These are phyloP conservation scores for Corythornis vintsioides DNA, from an alignment of 2,113 vertebrate genomes.

Conservation along the genomic window DNA sequence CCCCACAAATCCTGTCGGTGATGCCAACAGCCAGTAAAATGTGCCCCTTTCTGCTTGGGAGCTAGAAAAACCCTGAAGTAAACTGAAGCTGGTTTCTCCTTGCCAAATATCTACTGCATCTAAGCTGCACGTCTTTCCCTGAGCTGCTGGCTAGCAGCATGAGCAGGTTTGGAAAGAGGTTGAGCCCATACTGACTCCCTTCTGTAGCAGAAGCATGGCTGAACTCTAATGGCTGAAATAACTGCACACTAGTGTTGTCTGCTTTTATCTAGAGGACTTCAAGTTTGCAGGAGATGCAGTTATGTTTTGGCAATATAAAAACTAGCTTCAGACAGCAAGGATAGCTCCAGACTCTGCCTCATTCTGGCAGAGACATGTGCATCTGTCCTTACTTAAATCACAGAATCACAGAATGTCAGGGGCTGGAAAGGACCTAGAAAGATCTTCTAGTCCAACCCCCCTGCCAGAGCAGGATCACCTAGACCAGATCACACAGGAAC, in stretches of 20 bases:
- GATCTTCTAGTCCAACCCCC: no score
- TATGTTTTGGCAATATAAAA: slow-evolving; percentile 39
- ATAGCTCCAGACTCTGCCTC: slow-evolving; percentile 58
- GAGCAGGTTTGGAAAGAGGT: not conserved
- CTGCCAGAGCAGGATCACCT: no score
- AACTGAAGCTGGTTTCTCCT: not conserved
- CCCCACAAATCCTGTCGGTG: not conserved
- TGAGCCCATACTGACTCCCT: not conserved
- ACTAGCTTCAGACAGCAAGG: slow-evolving; percentile 28
- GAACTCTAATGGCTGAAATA: not conserved
- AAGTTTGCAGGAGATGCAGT: slow-evolving; percentile 5
- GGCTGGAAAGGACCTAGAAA: no score
- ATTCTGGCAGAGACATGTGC: slow-evolving; percentile 11
- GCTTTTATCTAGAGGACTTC: not conserved
- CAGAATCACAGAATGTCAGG: no score
- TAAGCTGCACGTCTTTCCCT: not conserved
- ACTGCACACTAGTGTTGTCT: not conserved
- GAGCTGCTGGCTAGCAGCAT: not conserved
- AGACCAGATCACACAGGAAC: no score
- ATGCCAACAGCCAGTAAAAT: not conserved
- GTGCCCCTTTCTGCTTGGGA: slow-evolving; percentile 20
- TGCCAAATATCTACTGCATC: not conserved
- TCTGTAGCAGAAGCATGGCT: not conserved
- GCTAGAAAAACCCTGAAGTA: not conserved
- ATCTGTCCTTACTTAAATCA: slow-evolving; percentile 29